Conservation (phyloP, 2,113 vertebrate genomes). For the Hipposideros armiger region DNA sequence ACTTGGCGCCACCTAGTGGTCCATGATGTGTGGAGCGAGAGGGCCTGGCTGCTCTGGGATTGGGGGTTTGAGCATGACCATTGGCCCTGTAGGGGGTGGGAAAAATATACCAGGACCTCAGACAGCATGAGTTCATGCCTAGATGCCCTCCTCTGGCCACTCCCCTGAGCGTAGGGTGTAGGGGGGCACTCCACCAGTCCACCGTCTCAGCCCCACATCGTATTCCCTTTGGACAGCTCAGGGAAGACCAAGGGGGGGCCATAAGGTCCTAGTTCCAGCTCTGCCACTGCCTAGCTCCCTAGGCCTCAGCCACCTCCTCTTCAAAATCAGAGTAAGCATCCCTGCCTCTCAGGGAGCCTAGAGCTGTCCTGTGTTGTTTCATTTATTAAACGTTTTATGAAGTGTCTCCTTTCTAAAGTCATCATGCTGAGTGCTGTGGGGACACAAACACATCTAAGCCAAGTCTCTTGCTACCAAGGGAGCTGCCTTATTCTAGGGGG, state of each 20-base stretch:
- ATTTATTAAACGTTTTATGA: not conserved
- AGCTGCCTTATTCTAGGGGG: not conserved
- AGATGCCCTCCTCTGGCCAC: not conserved
- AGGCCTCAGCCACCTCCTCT: not conserved
- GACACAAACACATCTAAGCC: not conserved
- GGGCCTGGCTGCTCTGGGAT: not conserved
- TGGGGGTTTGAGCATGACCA: not conserved
- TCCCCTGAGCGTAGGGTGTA: not conserved
- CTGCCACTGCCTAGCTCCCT: not conserved
- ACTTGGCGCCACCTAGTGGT: conserved; percentile 68
- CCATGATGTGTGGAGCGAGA: fast-evolving
- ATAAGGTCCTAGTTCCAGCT: not conserved
- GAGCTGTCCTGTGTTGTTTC: not conserved
- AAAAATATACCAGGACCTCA: not conserved
- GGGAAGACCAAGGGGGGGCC: not conserved
- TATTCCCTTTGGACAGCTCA: not conserved
- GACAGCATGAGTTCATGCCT: not conserved
- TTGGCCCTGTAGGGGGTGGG: not conserved
- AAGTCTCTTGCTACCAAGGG: not conserved
- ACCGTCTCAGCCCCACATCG: not conserved
- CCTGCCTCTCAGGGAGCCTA: not conserved
- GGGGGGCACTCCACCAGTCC: not conserved
- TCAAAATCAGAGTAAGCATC: not conserved
- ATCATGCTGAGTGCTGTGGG: not conserved
- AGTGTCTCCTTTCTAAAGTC: not conserved